A percentile compares a stretch with the other conserved stretches of the same genome.
phyloP scores from a whole-genome alignment of 92 coral and sea anemone species.

The Phenganax marumi region DNA sequence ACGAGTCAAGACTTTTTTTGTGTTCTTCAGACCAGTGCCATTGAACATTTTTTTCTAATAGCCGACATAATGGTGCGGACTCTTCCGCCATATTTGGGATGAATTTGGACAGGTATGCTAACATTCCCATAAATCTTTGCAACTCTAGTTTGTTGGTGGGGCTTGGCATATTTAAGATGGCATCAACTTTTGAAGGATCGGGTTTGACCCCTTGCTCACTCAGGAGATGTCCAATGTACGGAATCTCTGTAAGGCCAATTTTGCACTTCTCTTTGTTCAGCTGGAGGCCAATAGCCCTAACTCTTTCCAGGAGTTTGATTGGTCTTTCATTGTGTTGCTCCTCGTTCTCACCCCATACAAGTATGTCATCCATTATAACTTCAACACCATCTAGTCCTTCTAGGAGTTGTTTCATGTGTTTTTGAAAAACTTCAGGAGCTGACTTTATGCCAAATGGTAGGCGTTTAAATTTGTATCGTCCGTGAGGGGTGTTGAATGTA shows the following conservation, averaged over 20 bases:
- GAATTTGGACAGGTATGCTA: too few species aligned
- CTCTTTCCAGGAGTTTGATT: too few species aligned
- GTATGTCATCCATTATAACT: too few species aligned
- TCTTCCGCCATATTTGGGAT: neutral
- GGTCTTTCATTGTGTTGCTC: too few species aligned
- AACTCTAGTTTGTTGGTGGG: too few species aligned
- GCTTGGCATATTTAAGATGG: too few species aligned
- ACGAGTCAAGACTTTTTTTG: neutral
- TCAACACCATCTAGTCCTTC: too few species aligned
- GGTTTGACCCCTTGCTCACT: neutral
- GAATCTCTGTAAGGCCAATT: neutral
- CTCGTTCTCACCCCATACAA: too few species aligned
- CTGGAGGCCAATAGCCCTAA: too few species aligned
- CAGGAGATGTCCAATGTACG: neutral
- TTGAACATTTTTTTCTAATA: neutral
- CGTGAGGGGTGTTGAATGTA: too few species aligned
- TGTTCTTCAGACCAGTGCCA: neutral
- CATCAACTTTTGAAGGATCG: neutral
- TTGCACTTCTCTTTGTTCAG: neutral
- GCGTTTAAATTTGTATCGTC: neutral
- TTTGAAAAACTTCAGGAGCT: neutral
- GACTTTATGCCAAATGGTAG: constrained; percentile 28
- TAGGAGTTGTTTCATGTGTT: neutral
- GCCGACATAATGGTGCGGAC: neutral
- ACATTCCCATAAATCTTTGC: too few species aligned